Conservation (phyloP, 2,888 invertebrate species). For the Leptinotarsa rubiginosa region DNA sequence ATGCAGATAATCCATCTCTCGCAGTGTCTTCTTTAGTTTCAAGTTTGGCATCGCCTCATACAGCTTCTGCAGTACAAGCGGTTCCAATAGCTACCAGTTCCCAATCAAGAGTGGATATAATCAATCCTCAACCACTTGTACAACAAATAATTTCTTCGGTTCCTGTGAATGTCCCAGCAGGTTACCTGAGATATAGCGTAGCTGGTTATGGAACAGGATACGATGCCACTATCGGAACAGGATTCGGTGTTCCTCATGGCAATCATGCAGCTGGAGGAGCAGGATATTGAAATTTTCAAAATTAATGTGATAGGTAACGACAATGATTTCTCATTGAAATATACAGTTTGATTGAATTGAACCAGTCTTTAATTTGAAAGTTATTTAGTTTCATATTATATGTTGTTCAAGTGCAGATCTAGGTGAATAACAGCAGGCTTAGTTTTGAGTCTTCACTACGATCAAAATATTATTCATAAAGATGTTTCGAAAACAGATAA, state of each 20-base stretch:
- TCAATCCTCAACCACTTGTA: constrained; percentile 35
- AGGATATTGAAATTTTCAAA: neutral
- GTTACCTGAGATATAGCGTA: constrained; percentile 4
- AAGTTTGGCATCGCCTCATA: neutral
- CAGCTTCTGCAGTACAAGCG: constrained; percentile 17
- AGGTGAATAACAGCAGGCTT: too few species aligned
- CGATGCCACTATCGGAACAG: neutral
- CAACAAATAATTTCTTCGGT: constrained; percentile 37
- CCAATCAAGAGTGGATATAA: constrained; percentile 41
- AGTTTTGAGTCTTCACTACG: too few species aligned
- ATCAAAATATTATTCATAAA: too few species aligned
- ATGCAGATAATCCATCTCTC: constrained; percentile 8
- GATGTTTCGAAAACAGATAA: too few species aligned
- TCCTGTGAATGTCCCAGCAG: constrained; percentile 33
- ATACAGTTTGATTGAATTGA: too few species aligned
- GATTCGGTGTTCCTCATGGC: neutral
- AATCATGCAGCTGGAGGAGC: neutral
- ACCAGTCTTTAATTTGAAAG: too few species aligned
- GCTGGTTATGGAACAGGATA: constrained; percentile 17
- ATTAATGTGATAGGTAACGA: too few species aligned
- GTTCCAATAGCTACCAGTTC: constrained; percentile 42
- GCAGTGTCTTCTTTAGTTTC: neutral
- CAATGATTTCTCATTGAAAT: too few species aligned
- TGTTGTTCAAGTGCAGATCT: too few species aligned
- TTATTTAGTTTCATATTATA: too few species aligned